Evolutionary conservation across 2,797 vertebrate species (phyloP).

Genomic region (Arremon brunneinucha): DNA sequence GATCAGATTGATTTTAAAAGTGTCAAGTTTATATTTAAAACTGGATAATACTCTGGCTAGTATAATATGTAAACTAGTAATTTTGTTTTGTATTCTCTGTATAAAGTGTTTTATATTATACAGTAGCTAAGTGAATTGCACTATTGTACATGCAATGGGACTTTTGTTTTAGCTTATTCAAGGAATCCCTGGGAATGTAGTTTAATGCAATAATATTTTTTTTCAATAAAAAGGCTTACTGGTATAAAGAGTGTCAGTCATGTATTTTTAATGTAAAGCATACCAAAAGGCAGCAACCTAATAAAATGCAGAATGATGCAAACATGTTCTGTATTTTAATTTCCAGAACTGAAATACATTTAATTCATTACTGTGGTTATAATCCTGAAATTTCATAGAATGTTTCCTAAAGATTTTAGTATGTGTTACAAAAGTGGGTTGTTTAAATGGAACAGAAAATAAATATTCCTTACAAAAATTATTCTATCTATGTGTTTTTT

Average conservation of each 20-base stretch:
- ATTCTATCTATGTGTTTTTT: conserved; percentile 55
- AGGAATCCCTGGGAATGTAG: conserved; percentile 76
- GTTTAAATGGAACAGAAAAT: conserved; percentile 74
- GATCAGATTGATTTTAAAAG: conserved; percentile 50
- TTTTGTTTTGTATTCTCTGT: conserved; percentile 74
- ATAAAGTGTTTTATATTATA: conserved; percentile 75
- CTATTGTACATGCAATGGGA: conserved; percentile 75
- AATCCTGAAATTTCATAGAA: conserved; percentile 71
- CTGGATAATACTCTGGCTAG: conserved; percentile 55
- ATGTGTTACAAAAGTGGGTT: conserved; percentile 66
- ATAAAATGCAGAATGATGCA: conserved; percentile 55
- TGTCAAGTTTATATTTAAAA: conserved; percentile 68
- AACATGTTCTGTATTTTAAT: conserved; percentile 74
- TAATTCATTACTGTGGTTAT: conserved; percentile 71
- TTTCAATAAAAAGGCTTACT: conserved; percentile 74
- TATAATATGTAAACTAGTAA: conserved; percentile 67
- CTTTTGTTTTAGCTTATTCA: conserved; percentile 74
- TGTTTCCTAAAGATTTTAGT: conserved; percentile 73
- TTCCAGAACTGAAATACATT: conserved; percentile 64
- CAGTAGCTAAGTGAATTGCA: conserved; percentile 79
- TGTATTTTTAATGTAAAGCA: conserved; percentile 68
- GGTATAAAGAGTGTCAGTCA: conserved; percentile 65
- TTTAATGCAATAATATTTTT: conserved; percentile 83
- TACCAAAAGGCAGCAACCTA: conserved; percentile 62
- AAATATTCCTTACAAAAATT: conserved; percentile 70